A percentile compares a stretch with the other conserved stretches of the same genome.
These are phyloP conservation scores for Calyptommatus sinebrachiatus DNA, from an alignment of 2,113 vertebrate species.

Conservation along the genomic window DNA sequence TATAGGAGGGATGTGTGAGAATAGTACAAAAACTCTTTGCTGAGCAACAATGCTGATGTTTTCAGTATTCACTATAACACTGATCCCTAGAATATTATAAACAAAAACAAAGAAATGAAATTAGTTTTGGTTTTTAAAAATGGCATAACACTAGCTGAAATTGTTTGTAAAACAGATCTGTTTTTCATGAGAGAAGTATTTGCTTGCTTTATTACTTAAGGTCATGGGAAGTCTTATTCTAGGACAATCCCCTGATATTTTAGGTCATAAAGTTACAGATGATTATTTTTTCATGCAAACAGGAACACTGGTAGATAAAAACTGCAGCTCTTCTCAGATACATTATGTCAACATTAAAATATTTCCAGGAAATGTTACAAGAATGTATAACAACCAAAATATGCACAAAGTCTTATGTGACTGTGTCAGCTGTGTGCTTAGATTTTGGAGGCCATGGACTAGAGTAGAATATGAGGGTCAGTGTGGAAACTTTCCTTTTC, in stretches of 20 bases:
- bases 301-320: background rate
- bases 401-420: no score
- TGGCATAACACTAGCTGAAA: background rate
- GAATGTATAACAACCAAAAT: background rate
- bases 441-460: background rate
- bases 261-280: background rate
- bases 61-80: background rate
- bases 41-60: background rate
- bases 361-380: background rate
- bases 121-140: background rate
- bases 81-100: background rate
- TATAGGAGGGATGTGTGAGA: no score
- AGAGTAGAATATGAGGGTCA: no score
- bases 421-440: no score
- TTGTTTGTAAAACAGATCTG: background rate
- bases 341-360: background rate
- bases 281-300: accelerated
- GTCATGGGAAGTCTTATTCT: background rate
- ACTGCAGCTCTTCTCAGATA: background rate
- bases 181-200: background rate
- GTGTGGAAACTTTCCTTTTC: no score
- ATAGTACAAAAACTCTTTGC: background rate
- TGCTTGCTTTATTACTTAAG: background rate
- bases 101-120: background rate
- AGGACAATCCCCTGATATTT: background rate